Base-by-base conservation (phyloP, 1,140 invertebrate genomes). In the Lepidurus apus region DNA sequence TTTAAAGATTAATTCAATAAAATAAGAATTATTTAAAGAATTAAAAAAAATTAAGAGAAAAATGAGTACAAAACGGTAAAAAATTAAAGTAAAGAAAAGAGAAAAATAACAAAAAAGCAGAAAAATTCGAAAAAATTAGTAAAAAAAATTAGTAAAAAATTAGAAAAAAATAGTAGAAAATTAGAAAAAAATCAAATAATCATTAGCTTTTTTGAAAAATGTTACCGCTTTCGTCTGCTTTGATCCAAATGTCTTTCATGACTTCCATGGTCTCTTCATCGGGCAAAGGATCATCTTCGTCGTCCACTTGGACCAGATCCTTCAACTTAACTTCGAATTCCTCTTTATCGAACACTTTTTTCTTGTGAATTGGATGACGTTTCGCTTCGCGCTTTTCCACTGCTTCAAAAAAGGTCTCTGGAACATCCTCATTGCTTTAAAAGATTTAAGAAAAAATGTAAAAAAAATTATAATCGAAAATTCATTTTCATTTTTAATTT, bases 241-340 rank as follows among this genome's bases (percentile, higher is more conserved):
- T 93, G 42, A 92, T 80, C 91, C 92, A 93, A 81, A 93, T 93
- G 82, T 93, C 92, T 86, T 93, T 91, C 1, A 93, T 85, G 44
- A 89, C 91, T 85, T 93, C 91, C 10, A 93, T 83, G 80, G 92
- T 91, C 77, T 91, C 89, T 79, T 93, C 92, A 84, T 93, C 91
- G 0, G 89, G 89, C 9, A 84, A 82, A 34, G 85, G 81, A 53
- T 88, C 87, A 5, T 87, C 85, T 0, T 81, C 78, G 1, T 82
- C 53, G 13, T 65, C 53, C 6, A 17, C 53, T n/a, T 13, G 53
- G 9, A 65, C 7, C 53, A 85, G 75, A 77, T 86, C 81, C 82
- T 88, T 43, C 79, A 78, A 45, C 76, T 79, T 74, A 75, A 77
- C 79, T 81, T 79, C 44, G 3, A 73, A 76, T 73, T 78, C 78